Evolutionary conservation across 1,140 invertebrate species (phyloP).

Genomic region (Bradysia coprophila): DNA sequence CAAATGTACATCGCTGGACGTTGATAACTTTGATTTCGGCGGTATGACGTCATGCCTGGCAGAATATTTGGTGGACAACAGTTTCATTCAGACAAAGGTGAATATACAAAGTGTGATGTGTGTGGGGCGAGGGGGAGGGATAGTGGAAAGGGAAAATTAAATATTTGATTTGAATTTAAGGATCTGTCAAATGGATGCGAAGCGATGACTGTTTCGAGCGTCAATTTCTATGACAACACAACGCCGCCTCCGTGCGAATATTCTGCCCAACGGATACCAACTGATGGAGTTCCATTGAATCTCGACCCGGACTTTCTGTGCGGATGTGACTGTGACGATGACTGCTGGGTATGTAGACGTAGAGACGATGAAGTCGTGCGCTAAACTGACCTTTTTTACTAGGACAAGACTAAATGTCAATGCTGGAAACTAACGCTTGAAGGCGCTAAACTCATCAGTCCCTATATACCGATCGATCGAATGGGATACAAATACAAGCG

Average conservation of each 20-base stretch:
- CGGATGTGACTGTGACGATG: conserved; percentile 82
- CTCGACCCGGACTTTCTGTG: conserved; percentile 69
- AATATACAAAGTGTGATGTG: conserved; percentile 2
- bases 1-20: conserved; percentile 45
- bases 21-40: conserved; percentile 83
- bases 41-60: conserved; percentile 55
- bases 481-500: conserved; percentile 72
- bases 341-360: conserved; percentile 47
- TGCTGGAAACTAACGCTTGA: conserved; percentile 82
- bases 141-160: neutral
- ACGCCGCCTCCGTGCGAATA: conserved; percentile 74
- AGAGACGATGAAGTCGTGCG: conserved; percentile 3
- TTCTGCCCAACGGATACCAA: conserved; percentile 62
- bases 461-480: conserved; percentile 28
- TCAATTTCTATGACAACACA: conserved; percentile 73
- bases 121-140: neutral
- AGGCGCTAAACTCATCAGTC: conserved; percentile 39
- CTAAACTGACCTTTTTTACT: conserved; percentile 6
- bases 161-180: conserved; percentile 9
- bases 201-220: conserved; percentile 69
- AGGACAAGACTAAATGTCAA: conserved; percentile 73
- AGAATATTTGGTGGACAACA: conserved; percentile 53
- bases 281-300: conserved; percentile 53
- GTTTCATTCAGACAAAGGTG: conserved; percentile 39
- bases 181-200: conserved; percentile 53